phyloP scores from a whole-genome alignment of 2,797 vertebrate species.

The Passerculus sandwichensis region DNA sequence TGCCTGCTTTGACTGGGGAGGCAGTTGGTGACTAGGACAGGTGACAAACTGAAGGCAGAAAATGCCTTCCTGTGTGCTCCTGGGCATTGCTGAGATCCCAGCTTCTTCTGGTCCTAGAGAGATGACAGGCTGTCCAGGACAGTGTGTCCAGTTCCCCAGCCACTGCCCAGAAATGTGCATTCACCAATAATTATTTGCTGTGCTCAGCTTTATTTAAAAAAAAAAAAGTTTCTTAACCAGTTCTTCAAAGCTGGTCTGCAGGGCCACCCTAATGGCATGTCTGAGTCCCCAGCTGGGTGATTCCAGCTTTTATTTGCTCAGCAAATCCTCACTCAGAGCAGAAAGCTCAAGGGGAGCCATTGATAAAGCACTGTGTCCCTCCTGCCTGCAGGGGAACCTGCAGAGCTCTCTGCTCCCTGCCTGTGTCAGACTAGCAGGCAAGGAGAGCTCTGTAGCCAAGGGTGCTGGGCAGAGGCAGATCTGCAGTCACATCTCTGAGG shows the following conservation, averaged over 20 bases:
- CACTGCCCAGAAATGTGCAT: fast-evolving
- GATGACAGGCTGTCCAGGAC: background rate
- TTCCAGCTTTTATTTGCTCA: background rate
- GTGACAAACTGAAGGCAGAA: background rate
- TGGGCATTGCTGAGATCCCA: background rate
- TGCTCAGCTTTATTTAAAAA: background rate
- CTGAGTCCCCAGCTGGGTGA: background rate
- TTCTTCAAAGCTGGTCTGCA: background rate
- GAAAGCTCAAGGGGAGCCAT: background rate
- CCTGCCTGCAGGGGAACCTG: background rate
- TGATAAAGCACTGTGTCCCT: background rate
- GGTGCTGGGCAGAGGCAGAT: background rate
- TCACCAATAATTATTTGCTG: background rate
- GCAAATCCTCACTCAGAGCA: background rate
- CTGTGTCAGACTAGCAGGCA: background rate
- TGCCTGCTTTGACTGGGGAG: background rate
- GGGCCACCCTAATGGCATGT: background rate
- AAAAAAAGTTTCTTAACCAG: background rate
- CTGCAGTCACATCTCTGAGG: background rate
- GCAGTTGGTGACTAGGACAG: fast-evolving
- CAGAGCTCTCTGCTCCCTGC: background rate
- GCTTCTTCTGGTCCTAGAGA: background rate
- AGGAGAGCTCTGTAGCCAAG: background rate
- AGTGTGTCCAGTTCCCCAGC: background rate
- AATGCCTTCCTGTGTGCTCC: background rate